Evolutionary conservation across 2,888 invertebrate genomes (phyloP).

Genomic region (Ennomos quercinarius): DNA sequence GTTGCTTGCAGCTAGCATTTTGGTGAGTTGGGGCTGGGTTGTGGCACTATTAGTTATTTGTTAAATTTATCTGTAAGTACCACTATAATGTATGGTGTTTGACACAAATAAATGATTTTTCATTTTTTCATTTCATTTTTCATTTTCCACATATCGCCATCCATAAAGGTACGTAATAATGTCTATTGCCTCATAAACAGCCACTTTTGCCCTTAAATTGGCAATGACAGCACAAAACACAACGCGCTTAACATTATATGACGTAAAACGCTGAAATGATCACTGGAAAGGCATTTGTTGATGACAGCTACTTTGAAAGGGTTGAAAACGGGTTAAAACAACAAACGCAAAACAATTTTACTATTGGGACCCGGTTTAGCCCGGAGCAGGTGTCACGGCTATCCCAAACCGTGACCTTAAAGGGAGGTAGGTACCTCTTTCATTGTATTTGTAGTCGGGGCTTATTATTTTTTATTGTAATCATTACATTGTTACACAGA

Average conservation of each 20-base stretch:
- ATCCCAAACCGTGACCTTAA: conserved; percentile 26
- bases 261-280: conserved; percentile 28
- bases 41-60: too few species aligned
- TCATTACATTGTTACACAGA: conserved; percentile 34
- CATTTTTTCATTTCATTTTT: too few species aligned
- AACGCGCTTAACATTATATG: conserved; percentile 20
- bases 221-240: conserved; percentile 25
- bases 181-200: conserved; percentile 37
- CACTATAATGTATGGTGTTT: too few species aligned
- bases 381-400: conserved; percentile 39
- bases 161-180: conserved; percentile 21
- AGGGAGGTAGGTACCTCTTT: conserved; percentile 24
- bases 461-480: conserved; percentile 44
- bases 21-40: too few species aligned
- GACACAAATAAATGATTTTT: too few species aligned
- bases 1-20: too few species aligned
- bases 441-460: conserved; percentile 39
- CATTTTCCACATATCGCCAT: too few species aligned
- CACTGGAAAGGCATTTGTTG: conserved; percentile 29
- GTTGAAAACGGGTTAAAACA: conserved; percentile 33
- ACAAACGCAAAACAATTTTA: conserved; percentile 46
- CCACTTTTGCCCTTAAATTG: conserved; percentile 34
- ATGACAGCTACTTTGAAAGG: conserved; percentile 39
- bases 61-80: too few species aligned
- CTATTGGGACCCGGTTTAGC: conserved; percentile 37